These are phyloP conservation scores for Alloplasta piceator DNA, from an alignment of 2,888 invertebrate species.

Conservation along the genomic window DNA sequence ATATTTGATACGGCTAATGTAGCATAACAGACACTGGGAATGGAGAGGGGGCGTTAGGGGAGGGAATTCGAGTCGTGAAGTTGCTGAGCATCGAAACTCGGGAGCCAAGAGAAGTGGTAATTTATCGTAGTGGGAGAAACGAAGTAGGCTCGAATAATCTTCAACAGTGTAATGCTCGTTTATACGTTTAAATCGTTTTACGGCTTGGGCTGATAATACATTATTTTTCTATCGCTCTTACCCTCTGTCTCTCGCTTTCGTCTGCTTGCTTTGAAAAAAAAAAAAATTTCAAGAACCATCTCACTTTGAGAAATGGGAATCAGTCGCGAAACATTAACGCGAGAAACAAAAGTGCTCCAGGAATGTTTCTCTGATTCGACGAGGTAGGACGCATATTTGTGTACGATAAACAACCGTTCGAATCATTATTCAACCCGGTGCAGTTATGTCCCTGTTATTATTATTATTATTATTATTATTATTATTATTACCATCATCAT, in stretches of 20 bases:
- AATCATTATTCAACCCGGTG: not conserved
- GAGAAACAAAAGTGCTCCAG: not conserved
- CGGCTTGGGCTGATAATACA: constrained; percentile 62
- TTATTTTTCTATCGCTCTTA: constrained; percentile 36
- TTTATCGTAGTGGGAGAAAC: constrained; percentile 32
- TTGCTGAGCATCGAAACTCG: constrained; percentile 28
- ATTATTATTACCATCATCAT: constrained; percentile 34
- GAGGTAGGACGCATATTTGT: not conserved
- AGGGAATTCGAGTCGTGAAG: constrained; percentile 43
- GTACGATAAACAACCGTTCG: not conserved
- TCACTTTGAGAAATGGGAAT: constrained; percentile 9
- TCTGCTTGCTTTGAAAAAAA: constrained; percentile 11
- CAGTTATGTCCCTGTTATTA: not conserved
- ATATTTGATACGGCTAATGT: too few species aligned
- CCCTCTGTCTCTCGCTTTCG: constrained; percentile 1
- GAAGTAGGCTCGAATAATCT: constrained; percentile 50
- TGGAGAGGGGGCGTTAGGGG: constrained; percentile 56
- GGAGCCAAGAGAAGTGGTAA: constrained; percentile 50
- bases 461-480: too few species aligned
- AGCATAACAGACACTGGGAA: too few species aligned
- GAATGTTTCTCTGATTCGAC: not conserved
- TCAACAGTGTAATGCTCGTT: constrained; percentile 7
- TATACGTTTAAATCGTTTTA: constrained; percentile 57
- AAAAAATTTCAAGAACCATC: constrained; percentile 3
- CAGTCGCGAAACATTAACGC: constrained; percentile 28